Base-by-base conservation (phyloP, 1,140 invertebrate genomes). In the Cydia strobilella region DNA sequence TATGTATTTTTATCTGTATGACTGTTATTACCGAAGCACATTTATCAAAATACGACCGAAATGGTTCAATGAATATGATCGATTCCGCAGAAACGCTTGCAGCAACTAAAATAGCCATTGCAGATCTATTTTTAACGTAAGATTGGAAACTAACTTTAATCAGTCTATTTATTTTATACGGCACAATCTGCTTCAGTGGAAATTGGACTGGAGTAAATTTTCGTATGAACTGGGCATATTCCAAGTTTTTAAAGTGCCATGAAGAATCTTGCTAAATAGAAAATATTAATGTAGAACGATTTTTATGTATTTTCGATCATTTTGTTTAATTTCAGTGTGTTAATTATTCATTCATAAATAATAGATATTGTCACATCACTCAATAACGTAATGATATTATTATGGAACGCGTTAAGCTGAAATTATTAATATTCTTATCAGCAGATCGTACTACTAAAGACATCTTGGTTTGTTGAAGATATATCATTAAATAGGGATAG, bases 161-260 rank as follows among this genome's bases (percentile, higher is more conserved):
- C 54, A 23, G 23, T n/a, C 54, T 59, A 59, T 59, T 59, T 59
- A 59, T 59, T n/a, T n/a, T n/a, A n/a, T n/a, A 59, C 54, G 18
- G 20, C 54, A 23, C 15, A 59, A 7, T 59, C 9, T 23, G 20
- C 54, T 10, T 23, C 54, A 2, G 20, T 7, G 10, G 54, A 59
- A 23, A 59, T 59, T 23, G 54, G 7, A 59, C 54, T 23, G 54
- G 18, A 59, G 54, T 20, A 20, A 18, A 23, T 23, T 12, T 59
- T 23, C 20, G n/a, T 59, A 59, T 9, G 54, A 23, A 59, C 6
- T 59, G 10, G 54, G 20, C 10, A 59, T 3, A 3, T 23, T n/a
- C 10, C 18, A 59, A 23, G 20, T 23, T 59, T 12, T 59, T 12
- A n/a, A 51, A n/a, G 12, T 51, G 39, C 10, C 2, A 42, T 51